Percentiles rank a stretch among this genome's conserved stretches.
Conservation (phyloP, 2,797 vertebrate species). For the Gymnothorax reevesii region DNA sequence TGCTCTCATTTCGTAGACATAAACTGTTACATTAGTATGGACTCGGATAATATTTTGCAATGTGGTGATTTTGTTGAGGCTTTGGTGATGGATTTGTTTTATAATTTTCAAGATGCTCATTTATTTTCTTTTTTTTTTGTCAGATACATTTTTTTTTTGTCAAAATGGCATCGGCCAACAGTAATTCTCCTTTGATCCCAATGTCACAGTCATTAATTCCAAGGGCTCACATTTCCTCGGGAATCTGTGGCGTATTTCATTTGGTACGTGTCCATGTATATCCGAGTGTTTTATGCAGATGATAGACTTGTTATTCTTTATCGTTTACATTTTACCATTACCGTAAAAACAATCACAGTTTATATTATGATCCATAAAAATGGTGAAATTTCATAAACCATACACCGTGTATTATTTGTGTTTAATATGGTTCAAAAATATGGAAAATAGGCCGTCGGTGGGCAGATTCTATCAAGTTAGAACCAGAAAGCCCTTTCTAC, state of each 20-base stretch:
- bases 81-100: constrained; percentile 48
- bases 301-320: constrained; percentile 22
- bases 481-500: constrained; percentile 35
- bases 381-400: constrained; percentile 39
- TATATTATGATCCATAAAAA: constrained; percentile 54
- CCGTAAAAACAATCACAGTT: not conserved
- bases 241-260: constrained; percentile 49
- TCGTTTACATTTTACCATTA: constrained; percentile 7
- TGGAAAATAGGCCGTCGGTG: constrained; percentile 56
- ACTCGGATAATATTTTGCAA: constrained; percentile 46
- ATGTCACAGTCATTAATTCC: constrained; percentile 42
- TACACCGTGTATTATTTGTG: constrained; percentile 69
- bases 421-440: constrained; percentile 63
- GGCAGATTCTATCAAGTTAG: constrained; percentile 56
- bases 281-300: constrained; percentile 18
- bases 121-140: constrained; percentile 49
- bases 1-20: not conserved
- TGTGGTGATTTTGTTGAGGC: constrained; percentile 50
- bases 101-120: constrained; percentile 55
- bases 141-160: constrained; percentile 43
- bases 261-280: constrained; percentile 26
- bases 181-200: constrained; percentile 35
- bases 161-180: constrained; percentile 48
- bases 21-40: constrained; percentile 42
- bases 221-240: constrained; percentile 48